These are phyloP conservation scores for Apodemia duryi DNA, from an alignment of 2,888 invertebrate species.

Conservation along the genomic window DNA sequence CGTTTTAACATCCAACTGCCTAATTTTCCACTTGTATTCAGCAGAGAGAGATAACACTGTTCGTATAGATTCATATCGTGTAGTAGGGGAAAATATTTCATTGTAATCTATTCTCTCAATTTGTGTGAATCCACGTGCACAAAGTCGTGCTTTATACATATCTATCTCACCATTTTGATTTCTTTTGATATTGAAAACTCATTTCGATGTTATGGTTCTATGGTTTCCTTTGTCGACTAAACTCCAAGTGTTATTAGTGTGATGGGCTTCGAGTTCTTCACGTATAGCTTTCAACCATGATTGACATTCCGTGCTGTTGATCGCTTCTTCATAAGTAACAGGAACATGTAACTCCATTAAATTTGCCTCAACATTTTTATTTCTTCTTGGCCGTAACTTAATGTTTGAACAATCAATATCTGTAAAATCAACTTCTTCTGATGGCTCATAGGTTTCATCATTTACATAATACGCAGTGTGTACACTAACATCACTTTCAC, in stretches of 20 bases:
- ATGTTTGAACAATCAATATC: neutral
- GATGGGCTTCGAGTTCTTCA: slow-evolving; percentile 12
- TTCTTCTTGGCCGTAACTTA: slow-evolving; percentile 4
- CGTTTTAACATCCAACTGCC: slow-evolving; percentile 8
- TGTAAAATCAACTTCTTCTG: neutral
- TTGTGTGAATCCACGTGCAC: slow-evolving; percentile 22
- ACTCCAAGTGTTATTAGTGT: neutral
- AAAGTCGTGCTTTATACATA: slow-evolving; percentile 22
- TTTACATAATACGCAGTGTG: neutral
- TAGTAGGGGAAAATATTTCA: slow-evolving; percentile 21
- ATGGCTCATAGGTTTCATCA: slow-evolving; percentile 12
- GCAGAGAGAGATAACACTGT: slow-evolving; percentile 18
- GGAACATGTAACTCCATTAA: slow-evolving; percentile 1
- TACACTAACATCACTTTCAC: neutral
- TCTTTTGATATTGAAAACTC: slow-evolving; percentile 20
- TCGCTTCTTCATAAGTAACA: neutral
- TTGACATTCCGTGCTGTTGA: neutral
- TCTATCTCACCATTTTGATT: slow-evolving; percentile 12
- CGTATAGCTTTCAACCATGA: slow-evolving; percentile 1
- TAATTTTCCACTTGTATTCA: slow-evolving; percentile 3
- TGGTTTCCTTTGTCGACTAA: slow-evolving; percentile 6
- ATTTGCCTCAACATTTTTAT: slow-evolving; percentile 2
- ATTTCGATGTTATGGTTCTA: slow-evolving; percentile 18
- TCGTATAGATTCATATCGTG: slow-evolving; percentile 23
- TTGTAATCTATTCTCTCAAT: slow-evolving; percentile 19